These are phyloP conservation scores for Salarias fasciatus DNA, from an alignment of 2,797 vertebrate genomes.

Conservation along the genomic window DNA sequence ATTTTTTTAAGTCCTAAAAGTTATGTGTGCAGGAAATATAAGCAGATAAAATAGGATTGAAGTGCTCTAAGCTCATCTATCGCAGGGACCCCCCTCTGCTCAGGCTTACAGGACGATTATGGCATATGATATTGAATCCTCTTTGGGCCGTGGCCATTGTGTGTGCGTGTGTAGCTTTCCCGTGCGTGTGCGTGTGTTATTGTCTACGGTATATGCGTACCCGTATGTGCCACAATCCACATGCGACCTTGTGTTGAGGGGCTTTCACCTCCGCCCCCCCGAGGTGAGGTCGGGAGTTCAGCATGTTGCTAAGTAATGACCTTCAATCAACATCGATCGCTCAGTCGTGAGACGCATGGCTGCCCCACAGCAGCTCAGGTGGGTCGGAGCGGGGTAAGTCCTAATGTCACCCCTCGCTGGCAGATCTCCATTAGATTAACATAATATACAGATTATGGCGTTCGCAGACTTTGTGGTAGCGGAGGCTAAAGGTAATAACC, in stretches of 20 bases:
- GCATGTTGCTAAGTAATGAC: slow-evolving; percentile 64
- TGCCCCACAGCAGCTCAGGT: slow-evolving; percentile 57
- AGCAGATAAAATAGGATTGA: slow-evolving; percentile 74
- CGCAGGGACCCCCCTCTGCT: slow-evolving; percentile 61
- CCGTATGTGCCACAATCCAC: slow-evolving; percentile 38
- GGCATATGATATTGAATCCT: slow-evolving; percentile 80
- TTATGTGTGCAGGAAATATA: slow-evolving; percentile 71
- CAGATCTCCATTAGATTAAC: slow-evolving; percentile 69
- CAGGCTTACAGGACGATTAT: slow-evolving; percentile 74
- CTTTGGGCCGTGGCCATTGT: slow-evolving; percentile 66
- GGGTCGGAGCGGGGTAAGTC: slow-evolving; percentile 28
- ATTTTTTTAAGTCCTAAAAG: slow-evolving; percentile 62
- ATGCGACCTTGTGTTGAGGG: slow-evolving; percentile 48
- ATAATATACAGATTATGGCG: slow-evolving; percentile 73
- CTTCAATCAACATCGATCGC: slow-evolving; percentile 76
- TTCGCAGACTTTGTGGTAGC: slow-evolving; percentile 43
- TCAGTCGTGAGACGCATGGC: slow-evolving; percentile 58
- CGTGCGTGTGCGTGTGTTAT: too few species aligned
- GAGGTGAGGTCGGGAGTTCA: slow-evolving; percentile 75
- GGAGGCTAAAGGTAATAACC: slow-evolving; percentile 43
- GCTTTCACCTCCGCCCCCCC: slow-evolving; percentile 47
- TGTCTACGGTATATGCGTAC: too few species aligned
- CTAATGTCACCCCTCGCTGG: slow-evolving; percentile 41
- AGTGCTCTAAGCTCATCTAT: slow-evolving; percentile 66
- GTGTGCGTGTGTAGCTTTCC: slow-evolving; percentile 40